phyloP scores from a whole-genome alignment of 2,888 invertebrate genomes.

The Exocentrus adspersus region DNA sequence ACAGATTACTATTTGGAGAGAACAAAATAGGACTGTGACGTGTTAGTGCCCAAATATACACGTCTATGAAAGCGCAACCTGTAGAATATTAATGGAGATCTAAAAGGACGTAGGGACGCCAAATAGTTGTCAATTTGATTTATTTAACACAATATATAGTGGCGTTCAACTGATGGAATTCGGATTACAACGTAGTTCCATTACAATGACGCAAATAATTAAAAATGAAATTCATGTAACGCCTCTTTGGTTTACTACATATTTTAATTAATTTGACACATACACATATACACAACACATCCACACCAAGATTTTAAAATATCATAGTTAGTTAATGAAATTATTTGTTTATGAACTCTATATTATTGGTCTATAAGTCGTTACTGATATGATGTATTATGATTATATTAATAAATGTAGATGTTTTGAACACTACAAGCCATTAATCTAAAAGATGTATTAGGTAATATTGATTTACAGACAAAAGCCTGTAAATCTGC shows the following conservation, averaged over 20 bases:
- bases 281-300: too few relatives aligned
- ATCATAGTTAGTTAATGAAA: too few relatives aligned
- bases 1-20: conserved; percentile 60
- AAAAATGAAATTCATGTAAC: conserved; percentile 1
- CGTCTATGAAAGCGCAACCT: conserved; percentile 57
- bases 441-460: too few relatives aligned
- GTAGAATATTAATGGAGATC: conserved; percentile 60
- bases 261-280: too few relatives aligned
- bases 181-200: conserved; percentile 16
- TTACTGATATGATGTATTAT: too few relatives aligned
- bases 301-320: too few relatives aligned
- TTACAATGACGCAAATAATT: conserved; percentile 18
- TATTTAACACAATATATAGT: conserved; percentile 35
- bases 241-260: neutral
- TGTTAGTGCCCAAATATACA: conserved; percentile 57
- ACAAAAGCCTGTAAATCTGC: too few relatives aligned
- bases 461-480: too few relatives aligned
- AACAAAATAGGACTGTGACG: conserved; percentile 61
- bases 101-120: conserved; percentile 46
- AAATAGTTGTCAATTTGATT: conserved; percentile 43
- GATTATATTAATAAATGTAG: too few relatives aligned
- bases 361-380: too few relatives aligned
- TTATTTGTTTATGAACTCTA: too few relatives aligned
- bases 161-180: conserved; percentile 33
- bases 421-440: too few relatives aligned